Evolutionary conservation across 2,888 invertebrate genomes (phyloP), one percentile per base, ranked within the genome.

Genomic region (Sphinx pinastri): DNA sequence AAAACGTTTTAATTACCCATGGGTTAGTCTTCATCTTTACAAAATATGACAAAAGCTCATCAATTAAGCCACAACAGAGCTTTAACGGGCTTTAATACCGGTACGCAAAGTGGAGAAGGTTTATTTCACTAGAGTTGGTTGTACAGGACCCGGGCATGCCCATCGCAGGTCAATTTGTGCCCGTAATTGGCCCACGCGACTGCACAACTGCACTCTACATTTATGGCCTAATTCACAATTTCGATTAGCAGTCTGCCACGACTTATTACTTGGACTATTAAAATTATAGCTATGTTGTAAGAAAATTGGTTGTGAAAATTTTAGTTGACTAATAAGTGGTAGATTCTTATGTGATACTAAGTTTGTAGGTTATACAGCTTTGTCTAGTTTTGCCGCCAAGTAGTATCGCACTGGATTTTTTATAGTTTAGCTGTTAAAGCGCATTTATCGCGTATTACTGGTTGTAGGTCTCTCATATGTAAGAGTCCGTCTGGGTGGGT

Each of bases 71-170:
- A 77, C 70, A 72, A 68, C 76, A 76, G 68, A 76, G 80, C 84
- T 84, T 84, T 88, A 86, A 87, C 90, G 86, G 86, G 84, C 84
- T 86, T 87, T 87, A 86, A 84, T 85, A 81, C 80, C 77, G 76
- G 81, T 83, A 85, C 84, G 81, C 82, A 87, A 85, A 90, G 87
- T 88, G 86, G 83, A 81, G 74, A 80, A 79, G 85, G 88, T 88
- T 87, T 87, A 87, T 87, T 89, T 86, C 88, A 86, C 86, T 84
- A 82, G 83, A 85, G 84, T 83, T 81, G 77, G 81, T 82, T 81
- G 49, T 60, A 47, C 60, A 10, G 16, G 38, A 38, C 10, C 38
- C 54, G 55, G 19, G 77, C 77, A 75, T 79, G 79, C 78, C 19
- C 19, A 76, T 70, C 75, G 71, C 76, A 70, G 81, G 79, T 83